A percentile compares a stretch with the other conserved stretches of the same genome.
Conservation (phyloP, 2,797 vertebrate genomes). For the Mallotus villosus region DNA sequence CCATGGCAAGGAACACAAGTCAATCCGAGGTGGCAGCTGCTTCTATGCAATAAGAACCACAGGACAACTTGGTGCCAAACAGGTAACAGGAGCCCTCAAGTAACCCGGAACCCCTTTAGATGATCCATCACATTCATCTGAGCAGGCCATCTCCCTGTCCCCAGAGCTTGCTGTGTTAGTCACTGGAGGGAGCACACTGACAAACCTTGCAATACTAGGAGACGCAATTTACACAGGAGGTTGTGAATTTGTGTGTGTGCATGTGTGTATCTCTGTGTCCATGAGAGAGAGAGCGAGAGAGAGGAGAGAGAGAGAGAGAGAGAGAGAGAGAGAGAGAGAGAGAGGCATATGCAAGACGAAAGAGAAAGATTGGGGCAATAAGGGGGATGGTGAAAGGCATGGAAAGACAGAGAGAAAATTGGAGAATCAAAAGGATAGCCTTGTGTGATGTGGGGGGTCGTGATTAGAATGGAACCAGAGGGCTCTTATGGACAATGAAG, state of each 20-base stretch:
- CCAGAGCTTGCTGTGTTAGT: not conserved
- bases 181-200: not conserved
- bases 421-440: not conserved
- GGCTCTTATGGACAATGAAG: constrained; percentile 55
- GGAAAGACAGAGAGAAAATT: not conserved
- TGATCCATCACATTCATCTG: constrained; percentile 27
- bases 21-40: constrained; percentile 7
- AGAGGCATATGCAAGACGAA: not conserved
- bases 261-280: constrained; percentile 12
- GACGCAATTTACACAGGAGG: not conserved
- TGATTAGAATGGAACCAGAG: constrained; percentile 53
- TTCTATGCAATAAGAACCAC: constrained; percentile 4
- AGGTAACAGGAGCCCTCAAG: constrained; percentile 26
- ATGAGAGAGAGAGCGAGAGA: not conserved
- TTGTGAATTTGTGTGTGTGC: constrained; percentile 3
- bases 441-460: constrained; percentile 7
- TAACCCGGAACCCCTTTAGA: constrained; percentile 7
- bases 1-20: not conserved
- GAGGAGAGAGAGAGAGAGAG: not conserved
- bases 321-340: not conserved
- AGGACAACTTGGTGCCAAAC: constrained; percentile 14
- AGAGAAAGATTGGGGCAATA: too few relatives aligned
- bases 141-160: constrained; percentile 13
- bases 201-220: not conserved
- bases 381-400: too few relatives aligned